A percentile compares a stretch with the other conserved stretches of the same genome.
Conservation (phyloP, 2,888 invertebrate species). For the Rhamnusium bicolor region DNA sequence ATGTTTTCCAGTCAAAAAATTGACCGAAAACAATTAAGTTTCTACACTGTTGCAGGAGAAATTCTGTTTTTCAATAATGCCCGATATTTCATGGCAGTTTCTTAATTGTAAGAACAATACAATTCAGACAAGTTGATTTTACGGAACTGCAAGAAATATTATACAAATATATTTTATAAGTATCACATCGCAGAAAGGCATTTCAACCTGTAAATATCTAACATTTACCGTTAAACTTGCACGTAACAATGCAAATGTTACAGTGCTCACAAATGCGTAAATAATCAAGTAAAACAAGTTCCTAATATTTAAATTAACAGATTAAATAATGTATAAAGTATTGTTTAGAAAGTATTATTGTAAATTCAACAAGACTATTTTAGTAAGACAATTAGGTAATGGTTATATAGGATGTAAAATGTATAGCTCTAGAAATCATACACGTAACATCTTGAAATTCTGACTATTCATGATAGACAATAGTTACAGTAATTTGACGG, state of each 20-base stretch:
- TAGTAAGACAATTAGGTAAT: conserved; percentile 19
- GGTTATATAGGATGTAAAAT: neutral
- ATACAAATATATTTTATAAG: conserved; percentile 2
- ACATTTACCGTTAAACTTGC: conserved; percentile 48
- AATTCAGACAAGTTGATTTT: too few species aligned
- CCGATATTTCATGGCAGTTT: too few species aligned
- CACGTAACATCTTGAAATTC: neutral
- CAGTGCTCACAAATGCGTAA: conserved; percentile 41
- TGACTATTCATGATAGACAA: neutral
- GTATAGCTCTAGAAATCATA: neutral
- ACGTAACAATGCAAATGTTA: conserved; percentile 48
- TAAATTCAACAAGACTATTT: conserved; percentile 20
- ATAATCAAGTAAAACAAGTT: conserved; percentile 43
- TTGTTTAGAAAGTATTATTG: conserved; percentile 30
- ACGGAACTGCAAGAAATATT: too few species aligned
- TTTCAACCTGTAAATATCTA: conserved; percentile 41
- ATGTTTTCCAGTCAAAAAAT: too few species aligned
- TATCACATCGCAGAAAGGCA: neutral
- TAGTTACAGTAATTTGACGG: neutral
- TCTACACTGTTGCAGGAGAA: too few species aligned
- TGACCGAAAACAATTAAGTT: too few species aligned
- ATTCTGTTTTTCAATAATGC: too few species aligned
- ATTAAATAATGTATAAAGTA: conserved; percentile 15
- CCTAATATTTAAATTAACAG: conserved; percentile 31
- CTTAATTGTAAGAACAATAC: too few species aligned